These are phyloP conservation scores for Pedionomus torquatus DNA, from an alignment of 2,113 vertebrate genomes.

Conservation along the genomic window DNA sequence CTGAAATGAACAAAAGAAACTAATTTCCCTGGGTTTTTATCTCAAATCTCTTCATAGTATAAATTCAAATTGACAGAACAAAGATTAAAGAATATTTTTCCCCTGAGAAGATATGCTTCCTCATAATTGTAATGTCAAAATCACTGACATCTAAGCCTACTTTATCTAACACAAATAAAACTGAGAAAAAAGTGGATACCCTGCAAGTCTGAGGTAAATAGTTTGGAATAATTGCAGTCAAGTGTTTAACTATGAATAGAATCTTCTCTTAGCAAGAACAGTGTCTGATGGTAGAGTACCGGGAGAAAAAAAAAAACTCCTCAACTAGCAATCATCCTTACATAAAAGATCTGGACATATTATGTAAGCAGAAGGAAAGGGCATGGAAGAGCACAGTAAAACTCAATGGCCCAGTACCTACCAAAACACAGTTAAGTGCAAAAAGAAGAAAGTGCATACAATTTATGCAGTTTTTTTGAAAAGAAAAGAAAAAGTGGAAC, in stretches of 20 bases:
- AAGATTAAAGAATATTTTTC: slow-evolving; percentile 16
- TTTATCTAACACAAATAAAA: slow-evolving; percentile 4
- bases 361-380: slow-evolving; percentile 19
- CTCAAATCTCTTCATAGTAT: not conserved
- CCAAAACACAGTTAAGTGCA: not conserved
- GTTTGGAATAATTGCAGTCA: not conserved
- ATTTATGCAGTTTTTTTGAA: not conserved
- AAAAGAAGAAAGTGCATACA: not conserved
- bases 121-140: slow-evolving; percentile 42
- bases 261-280: not conserved
- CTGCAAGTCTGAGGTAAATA: not conserved
- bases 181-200: not conserved
- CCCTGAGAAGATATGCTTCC: not conserved
- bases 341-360: not conserved
- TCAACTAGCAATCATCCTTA: slow-evolving; percentile 44
- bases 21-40: not conserved
- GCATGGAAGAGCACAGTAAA: not conserved
- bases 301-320: not conserved
- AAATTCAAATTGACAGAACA: slow-evolving; percentile 19
- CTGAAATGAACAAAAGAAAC: slow-evolving; percentile 23
- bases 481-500: not conserved
- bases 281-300: not conserved
- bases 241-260: not conserved
- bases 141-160: not conserved
- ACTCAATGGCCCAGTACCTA: not conserved